These are phyloP conservation scores for Urosaurus nigricauda DNA, from an alignment of 2,797 vertebrate species.

Conservation along the genomic window DNA sequence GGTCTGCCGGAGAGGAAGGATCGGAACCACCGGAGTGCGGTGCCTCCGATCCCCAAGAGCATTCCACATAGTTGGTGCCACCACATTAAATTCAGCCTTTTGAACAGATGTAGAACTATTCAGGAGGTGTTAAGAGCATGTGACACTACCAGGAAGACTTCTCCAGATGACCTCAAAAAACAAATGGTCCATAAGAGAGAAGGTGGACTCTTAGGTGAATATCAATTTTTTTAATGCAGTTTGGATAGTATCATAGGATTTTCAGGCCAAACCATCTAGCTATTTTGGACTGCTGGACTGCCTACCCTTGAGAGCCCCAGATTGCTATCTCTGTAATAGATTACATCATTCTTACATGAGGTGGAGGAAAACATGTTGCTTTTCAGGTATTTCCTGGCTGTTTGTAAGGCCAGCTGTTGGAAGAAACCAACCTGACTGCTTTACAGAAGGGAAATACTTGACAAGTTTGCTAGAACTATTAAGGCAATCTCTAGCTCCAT, in stretches of 20 bases:
- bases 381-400: neutral
- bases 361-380: neutral
- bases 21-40: no score
- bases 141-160: no score
- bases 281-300: no score
- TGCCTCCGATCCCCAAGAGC: no score
- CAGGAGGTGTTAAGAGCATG: no score
- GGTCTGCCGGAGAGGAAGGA: no score
- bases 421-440: neutral
- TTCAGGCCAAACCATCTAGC: neutral
- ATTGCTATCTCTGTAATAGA: neutral
- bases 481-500: neutral
- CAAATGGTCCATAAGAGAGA: no score
- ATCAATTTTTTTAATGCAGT: neutral
- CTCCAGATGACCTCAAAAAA: no score
- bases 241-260: neutral
- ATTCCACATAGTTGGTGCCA: no score
- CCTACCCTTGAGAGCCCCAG: neutral
- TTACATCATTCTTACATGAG: neutral
- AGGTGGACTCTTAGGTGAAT: no score
- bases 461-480: neutral
- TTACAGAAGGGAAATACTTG: neutral
- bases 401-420: neutral
- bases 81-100: no score
- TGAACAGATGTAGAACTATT: no score